These are phyloP conservation scores for Corvus hawaiiensis DNA, from an alignment of 2,113 vertebrate genomes.

Conservation along the genomic window DNA sequence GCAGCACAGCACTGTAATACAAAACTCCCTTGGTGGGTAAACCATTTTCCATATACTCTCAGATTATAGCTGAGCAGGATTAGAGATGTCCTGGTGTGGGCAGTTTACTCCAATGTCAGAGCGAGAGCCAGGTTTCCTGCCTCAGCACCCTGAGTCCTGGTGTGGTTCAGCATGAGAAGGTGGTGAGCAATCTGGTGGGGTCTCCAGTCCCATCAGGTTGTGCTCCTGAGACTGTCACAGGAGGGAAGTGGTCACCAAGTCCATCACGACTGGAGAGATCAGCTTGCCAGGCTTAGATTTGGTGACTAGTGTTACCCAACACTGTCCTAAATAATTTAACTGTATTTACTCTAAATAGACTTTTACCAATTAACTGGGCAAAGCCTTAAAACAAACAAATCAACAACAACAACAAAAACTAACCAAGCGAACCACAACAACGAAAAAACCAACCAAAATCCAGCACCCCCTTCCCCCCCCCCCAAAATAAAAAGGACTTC, in stretches of 20 bases:
- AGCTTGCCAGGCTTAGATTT: not conserved
- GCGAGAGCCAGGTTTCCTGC: fast-evolving
- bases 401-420: not conserved
- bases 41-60: not conserved
- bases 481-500: not conserved
- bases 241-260: not conserved
- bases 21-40: not conserved
- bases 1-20: not conserved
- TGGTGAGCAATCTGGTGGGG: not conserved
- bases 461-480: fast-evolving
- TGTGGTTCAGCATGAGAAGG: not conserved
- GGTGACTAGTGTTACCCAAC: not conserved
- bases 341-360: not conserved
- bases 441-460: not conserved
- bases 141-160: not conserved
- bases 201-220: not conserved
- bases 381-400: not conserved
- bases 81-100: not conserved
- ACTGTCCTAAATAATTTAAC: not conserved
- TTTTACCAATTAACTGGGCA: not conserved
- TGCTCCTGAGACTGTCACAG: not conserved
- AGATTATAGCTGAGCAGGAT: not conserved
- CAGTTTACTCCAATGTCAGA: not conserved
- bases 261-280: fast-evolving
- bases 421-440: not conserved